Evolutionary conservation across 1,140 invertebrate genomes (phyloP), one percentile per base, ranked within the genome.

Genomic region (Camponotus vicinus): DNA sequence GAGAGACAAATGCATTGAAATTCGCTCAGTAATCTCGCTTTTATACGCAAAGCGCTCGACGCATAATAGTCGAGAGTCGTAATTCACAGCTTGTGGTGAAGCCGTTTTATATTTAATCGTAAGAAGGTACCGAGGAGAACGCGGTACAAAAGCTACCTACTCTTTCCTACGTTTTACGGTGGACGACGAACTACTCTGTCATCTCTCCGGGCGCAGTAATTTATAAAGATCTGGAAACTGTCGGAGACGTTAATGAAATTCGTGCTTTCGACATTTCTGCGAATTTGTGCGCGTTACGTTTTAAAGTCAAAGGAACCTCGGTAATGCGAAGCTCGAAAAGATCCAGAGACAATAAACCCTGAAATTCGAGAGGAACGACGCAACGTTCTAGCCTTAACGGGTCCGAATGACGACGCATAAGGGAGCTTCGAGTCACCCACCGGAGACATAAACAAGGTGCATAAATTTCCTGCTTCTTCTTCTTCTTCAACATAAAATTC

Each of bases 241-340:
- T 67, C 21, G 18, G 80, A n/a, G 32, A 85, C 55, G 55, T 27
- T 80, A 87, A 89, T 80, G 79, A 90, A 90, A 89, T 90, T 85
- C 70, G 66, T 82, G 67, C 89, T 34, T 85, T 83, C 55, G 64
- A 76, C 52, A 15, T 32, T 37, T 42, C 69, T n/a, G 61, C 34
- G 69, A 57, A 75, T 80, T 27, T 13, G 49, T 18, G 40, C 34
- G 37, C 34, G 59, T 86, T 82, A 40, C 7, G 69, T 21, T 73
- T 86, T 84, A 66, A 79, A 90, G 84, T 90, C 83, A 79, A 86
- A 86, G 75, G 27, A 55, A 21, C 13, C 57, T 42, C n/a, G 13
- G 52, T 70, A 49, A 49, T 77, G 73, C 21, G 69, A 34, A n/a
- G 42, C 21, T 66, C 73, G 73, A 57, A 78, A 49, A 59, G 40